A percentile compares a stretch with the other conserved stretches of the same genome.
These are phyloP conservation scores for Exephanes ischioxanthus DNA, from an alignment of 2,888 invertebrate genomes.

Conservation along the genomic window DNA sequence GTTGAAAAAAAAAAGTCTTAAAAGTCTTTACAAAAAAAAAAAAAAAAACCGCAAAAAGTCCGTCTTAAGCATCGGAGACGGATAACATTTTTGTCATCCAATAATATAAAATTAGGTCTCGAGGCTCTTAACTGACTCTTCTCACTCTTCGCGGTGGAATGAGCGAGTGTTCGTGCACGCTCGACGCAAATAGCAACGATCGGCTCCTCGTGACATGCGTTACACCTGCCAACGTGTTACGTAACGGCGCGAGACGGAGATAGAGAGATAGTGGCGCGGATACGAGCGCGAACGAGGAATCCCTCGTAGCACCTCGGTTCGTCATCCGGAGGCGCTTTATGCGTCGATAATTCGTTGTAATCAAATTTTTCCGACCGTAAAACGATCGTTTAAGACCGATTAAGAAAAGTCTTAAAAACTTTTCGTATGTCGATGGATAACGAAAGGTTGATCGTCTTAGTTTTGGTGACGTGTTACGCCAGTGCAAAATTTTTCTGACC, in stretches of 20 bases:
- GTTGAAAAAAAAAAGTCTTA: neutral
- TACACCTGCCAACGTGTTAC: conserved; percentile 66
- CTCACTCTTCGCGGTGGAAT: neutral
- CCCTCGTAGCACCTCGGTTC: neutral
- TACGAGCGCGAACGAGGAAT: neutral
- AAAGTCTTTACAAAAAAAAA: neutral
- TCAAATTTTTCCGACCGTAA: neutral
- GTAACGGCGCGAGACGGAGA: conserved; percentile 33
- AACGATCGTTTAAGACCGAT: neutral
- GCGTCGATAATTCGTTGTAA: neutral
- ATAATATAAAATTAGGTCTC: conserved; percentile 39
- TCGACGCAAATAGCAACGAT: conserved; percentile 63
- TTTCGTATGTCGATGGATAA: neutral
- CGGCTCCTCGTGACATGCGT: conserved; percentile 62
- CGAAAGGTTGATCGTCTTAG: neutral
- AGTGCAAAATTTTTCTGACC: neutral
- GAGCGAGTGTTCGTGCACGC: conserved; percentile 41
- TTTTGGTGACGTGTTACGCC: neutral
- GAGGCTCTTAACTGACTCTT: neutral
- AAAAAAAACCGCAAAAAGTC: conserved; percentile 1
- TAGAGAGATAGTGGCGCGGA: conserved; percentile 6
- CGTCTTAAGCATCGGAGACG: conserved; percentile 3
- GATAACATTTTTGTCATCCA: conserved; percentile 23
- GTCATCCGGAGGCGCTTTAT: neutral
- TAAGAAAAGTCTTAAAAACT: neutral